A percentile compares a stretch with the other conserved stretches of the same genome.
Evolutionary conservation across 2,888 invertebrate species (phyloP).

Genomic region (Drosophila fulvimacula): DNA sequence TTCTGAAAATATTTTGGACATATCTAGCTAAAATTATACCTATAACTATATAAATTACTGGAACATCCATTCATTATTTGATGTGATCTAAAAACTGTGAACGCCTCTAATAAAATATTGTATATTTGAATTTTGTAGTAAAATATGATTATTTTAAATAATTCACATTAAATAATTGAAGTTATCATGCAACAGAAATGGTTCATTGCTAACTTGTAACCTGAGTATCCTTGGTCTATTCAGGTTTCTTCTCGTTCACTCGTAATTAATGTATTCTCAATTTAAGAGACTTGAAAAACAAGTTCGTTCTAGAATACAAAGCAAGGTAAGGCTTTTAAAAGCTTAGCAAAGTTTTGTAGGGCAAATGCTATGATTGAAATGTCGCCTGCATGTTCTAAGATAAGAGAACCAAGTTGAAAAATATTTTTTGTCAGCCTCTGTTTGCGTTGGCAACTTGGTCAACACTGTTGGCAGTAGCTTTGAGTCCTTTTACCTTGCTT

Average conservation of each 20-base stretch:
- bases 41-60: too few relatives aligned
- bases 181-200: too few relatives aligned
- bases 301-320: neutral
- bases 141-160: too few relatives aligned
- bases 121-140: too few relatives aligned
- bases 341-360: constrained; percentile 37
- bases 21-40: too few relatives aligned
- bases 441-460: constrained; percentile 41
- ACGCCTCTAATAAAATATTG: too few relatives aligned
- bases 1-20: too few relatives aligned
- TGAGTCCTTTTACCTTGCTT: constrained; percentile 12
- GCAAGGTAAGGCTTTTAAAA: constrained; percentile 13
- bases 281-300: neutral
- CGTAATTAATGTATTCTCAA: neutral
- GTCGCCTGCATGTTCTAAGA: constrained; percentile 60
- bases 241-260: neutral
- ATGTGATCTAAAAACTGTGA: too few relatives aligned
- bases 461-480: constrained; percentile 14
- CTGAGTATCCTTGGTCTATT: neutral
- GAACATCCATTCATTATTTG: too few relatives aligned
- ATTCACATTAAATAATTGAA: too few relatives aligned
- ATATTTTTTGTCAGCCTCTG: constrained; percentile 19
- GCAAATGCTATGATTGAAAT: constrained; percentile 26
- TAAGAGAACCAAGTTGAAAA: constrained; percentile 45
- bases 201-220: neutral